Base-by-base conservation (phyloP, 2,113 vertebrate species). In the Hylia prasina region DNA sequence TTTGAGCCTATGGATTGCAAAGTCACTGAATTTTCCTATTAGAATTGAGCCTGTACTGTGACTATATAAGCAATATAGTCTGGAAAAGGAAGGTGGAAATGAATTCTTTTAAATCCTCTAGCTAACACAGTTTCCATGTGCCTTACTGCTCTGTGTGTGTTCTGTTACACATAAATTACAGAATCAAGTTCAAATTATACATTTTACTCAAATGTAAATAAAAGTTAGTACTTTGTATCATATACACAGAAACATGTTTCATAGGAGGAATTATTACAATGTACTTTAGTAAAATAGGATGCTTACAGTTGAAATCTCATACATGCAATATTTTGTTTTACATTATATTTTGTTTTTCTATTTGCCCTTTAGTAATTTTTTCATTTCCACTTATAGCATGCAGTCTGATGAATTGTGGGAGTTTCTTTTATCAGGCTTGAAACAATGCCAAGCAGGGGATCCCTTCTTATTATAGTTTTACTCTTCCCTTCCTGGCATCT, bases 71-170 rank as follows among this genome's bases (percentile, higher is more conserved):
- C 1, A 17, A 30, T 30, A 9, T 35, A 56, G 15, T 79, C 19
- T 53, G 66, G 47, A 30, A 71, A 50, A 66, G 57, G 23, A 35
- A 60, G 31, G 15, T 39, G 20, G 13, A 53, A 87, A 56, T 6
- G 0, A 64, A 30, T 54, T 60, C 4, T 69, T 89, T 87, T 35
- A 83, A 72, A 77, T 20, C 13, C 3, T 21, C 28, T 20, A 53
- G 54, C 25, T 45, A 44, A 37, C 8, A 5, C 0, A 0, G 15
- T 45, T 69, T 84, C 54, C 0, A 0, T 58, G 15, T 9, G 23
- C 19, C 23, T 63, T 71, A 48, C 20, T 23, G 11, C 9, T 60
- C n/a, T n/a, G 12, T 1, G 0, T 13, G 8, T 12, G 11, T 82
- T 68, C 25, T n/a, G 30, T 90, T 48, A 35, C 6, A 8, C 15